These are phyloP conservation scores for Caerostris darwini DNA, from an alignment of 1,140 invertebrate genomes.

Conservation along the genomic window DNA sequence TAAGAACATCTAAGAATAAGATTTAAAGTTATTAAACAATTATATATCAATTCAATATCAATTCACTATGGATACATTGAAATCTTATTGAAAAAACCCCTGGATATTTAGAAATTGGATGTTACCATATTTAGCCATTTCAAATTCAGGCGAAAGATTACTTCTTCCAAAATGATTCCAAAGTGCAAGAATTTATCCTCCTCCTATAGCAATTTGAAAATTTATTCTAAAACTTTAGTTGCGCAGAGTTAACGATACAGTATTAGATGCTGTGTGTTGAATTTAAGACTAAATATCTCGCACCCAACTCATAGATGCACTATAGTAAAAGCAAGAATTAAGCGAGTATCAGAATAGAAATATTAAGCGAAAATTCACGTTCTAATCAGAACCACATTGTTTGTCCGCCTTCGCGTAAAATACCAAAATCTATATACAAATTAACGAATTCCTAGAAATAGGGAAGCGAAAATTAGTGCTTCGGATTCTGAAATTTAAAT, in stretches of 20 bases:
- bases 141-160: too few relatives aligned
- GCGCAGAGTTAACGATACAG: background rate
- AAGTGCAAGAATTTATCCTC: background rate
- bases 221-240: background rate
- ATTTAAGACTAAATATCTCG: background rate
- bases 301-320: background rate
- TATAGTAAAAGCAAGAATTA: background rate
- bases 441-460: constrained; percentile 31
- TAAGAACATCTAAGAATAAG: too few relatives aligned
- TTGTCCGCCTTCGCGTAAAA: background rate
- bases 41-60: too few relatives aligned
- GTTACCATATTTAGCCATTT: too few relatives aligned
- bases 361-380: background rate
- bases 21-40: too few relatives aligned
- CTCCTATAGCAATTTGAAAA: background rate
- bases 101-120: too few relatives aligned
- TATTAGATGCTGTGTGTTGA: background rate
- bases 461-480: background rate
- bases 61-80: too few relatives aligned
- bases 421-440: background rate
- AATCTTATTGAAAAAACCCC: too few relatives aligned
- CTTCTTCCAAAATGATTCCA: too few relatives aligned
- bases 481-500: constrained; percentile 49
- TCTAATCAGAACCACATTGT: constrained; percentile 18
- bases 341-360: background rate